Evolutionary conservation across 1,140 invertebrate species (phyloP).

Genomic region (Aphidius gifuensis): DNA sequence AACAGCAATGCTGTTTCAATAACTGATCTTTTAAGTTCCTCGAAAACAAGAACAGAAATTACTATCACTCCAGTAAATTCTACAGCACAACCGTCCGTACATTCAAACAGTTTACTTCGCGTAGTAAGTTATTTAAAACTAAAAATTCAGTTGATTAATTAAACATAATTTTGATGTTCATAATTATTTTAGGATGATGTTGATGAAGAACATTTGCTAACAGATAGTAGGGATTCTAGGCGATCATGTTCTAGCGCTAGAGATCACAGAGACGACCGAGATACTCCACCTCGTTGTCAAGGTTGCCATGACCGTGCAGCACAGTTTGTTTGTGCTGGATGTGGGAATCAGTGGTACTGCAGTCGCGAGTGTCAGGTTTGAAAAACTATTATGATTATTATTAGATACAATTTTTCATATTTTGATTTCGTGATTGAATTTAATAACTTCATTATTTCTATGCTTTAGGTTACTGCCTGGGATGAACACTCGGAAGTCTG

Average conservation of each 20-base stretch:
- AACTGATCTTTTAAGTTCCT: constrained; percentile 60
- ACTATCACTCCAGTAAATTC: constrained; percentile 59
- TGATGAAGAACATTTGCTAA: constrained; percentile 62
- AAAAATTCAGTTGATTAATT: constrained; percentile 16
- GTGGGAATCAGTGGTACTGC: constrained; percentile 88
- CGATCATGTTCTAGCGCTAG: constrained; percentile 40
- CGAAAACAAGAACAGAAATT: constrained; percentile 61
- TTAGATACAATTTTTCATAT: constrained; percentile 5
- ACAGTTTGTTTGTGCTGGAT: constrained; percentile 82
- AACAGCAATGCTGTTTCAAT: constrained; percentile 55
- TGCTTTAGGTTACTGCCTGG: constrained; percentile 71
- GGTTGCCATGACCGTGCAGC: constrained; percentile 74
- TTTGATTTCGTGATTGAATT: neutral
- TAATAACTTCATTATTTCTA: constrained; percentile 15
- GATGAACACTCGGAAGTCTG: constrained; percentile 82
- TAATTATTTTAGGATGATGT: constrained; percentile 55
- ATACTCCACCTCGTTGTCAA: constrained; percentile 64
- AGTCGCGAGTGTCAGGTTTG: constrained; percentile 77
- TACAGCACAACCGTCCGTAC: constrained; percentile 39
- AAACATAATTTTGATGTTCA: constrained; percentile 16
- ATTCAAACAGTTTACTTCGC: constrained; percentile 46
- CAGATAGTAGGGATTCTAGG: constrained; percentile 62
- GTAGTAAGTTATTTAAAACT: constrained; percentile 37
- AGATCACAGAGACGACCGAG: constrained; percentile 48
- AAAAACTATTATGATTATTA: constrained; percentile 42